phyloP scores from a whole-genome alignment of 2,797 vertebrate species.

The Staurois parvus region DNA sequence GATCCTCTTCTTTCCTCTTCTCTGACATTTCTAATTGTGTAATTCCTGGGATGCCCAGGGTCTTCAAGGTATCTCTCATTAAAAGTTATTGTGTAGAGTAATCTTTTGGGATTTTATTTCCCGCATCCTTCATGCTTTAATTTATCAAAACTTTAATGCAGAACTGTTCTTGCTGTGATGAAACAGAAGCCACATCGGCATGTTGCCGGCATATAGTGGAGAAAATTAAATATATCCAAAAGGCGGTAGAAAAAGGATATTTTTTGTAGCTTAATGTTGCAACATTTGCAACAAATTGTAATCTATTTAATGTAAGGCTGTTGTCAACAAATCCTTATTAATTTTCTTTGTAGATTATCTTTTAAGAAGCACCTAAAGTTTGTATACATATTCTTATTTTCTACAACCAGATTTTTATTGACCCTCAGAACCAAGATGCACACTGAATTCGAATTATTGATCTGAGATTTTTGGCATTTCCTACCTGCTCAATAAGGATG shows the following conservation, averaged over 20 bases:
- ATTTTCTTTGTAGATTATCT: too few species aligned
- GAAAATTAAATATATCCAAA: constrained; percentile 5
- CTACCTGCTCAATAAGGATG: too few species aligned
- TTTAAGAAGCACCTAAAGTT: too few species aligned
- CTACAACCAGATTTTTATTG: too few species aligned
- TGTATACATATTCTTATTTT: too few species aligned
- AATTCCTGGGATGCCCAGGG: constrained; percentile 4
- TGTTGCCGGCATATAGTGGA: not conserved
- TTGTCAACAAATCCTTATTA: too few species aligned
- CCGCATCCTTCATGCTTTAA: constrained; percentile 18
- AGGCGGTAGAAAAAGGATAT: not conserved
- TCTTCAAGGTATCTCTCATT: constrained; percentile 44
- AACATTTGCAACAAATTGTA: not conserved
- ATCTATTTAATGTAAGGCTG: too few species aligned
- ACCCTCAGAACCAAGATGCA: too few species aligned
- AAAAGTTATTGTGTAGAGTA: constrained; percentile 49
- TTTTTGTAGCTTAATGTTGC: not conserved
- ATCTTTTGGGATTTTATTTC: constrained; percentile 19
- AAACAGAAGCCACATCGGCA: constrained; percentile 35
- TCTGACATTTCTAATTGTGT: constrained; percentile 40
- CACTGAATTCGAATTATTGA: too few species aligned
- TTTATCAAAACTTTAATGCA: constrained; percentile 30
- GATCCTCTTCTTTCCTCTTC: not conserved
- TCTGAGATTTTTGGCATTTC: too few species aligned
- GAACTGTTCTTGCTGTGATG: constrained; percentile 41